Conservation (phyloP, 2,113 vertebrate species). For the Pao palembangensis region DNA sequence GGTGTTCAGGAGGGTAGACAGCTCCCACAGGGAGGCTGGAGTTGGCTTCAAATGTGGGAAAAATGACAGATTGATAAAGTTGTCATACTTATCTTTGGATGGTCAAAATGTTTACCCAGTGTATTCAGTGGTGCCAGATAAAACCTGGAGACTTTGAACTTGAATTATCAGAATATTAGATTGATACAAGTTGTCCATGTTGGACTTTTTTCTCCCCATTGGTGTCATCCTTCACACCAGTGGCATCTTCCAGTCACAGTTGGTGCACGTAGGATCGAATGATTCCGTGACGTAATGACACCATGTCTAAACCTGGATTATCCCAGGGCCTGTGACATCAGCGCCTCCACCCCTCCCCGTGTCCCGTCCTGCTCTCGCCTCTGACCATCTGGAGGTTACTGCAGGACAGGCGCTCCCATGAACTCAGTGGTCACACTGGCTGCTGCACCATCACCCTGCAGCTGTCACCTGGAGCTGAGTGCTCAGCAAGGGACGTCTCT, state of each 20-base stretch:
- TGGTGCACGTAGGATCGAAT: slow-evolving; percentile 63
- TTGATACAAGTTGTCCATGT: slow-evolving; percentile 4
- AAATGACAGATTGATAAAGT: neutral
- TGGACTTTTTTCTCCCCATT: neutral
- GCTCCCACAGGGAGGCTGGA: slow-evolving; percentile 8
- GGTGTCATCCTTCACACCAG: slow-evolving; percentile 29
- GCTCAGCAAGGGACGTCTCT: slow-evolving; percentile 39
- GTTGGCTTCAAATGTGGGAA: slow-evolving; percentile 21
- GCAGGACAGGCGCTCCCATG: slow-evolving; percentile 71
- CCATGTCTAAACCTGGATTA: slow-evolving; percentile 70
- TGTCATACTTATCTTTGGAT: neutral
- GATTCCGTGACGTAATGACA: slow-evolving; percentile 68
- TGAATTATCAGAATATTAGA: neutral
- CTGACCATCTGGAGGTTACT: slow-evolving; percentile 75
- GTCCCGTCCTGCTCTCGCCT: slow-evolving; percentile 12
- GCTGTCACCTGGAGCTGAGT: slow-evolving; percentile 61
- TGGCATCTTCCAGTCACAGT: slow-evolving; percentile 36
- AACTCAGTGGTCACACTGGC: slow-evolving; percentile 41
- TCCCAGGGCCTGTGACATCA: slow-evolving; percentile 47
- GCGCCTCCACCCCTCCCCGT: slow-evolving; percentile 2
- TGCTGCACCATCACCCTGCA: slow-evolving; percentile 52
- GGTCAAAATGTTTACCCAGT: neutral
- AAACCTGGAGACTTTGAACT: slow-evolving; percentile 12
- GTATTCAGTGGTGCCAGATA: neutral
- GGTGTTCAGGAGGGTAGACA: slow-evolving; percentile 30